Conservation (phyloP, 2,113 vertebrate genomes). For the Calidris pygmaea region DNA sequence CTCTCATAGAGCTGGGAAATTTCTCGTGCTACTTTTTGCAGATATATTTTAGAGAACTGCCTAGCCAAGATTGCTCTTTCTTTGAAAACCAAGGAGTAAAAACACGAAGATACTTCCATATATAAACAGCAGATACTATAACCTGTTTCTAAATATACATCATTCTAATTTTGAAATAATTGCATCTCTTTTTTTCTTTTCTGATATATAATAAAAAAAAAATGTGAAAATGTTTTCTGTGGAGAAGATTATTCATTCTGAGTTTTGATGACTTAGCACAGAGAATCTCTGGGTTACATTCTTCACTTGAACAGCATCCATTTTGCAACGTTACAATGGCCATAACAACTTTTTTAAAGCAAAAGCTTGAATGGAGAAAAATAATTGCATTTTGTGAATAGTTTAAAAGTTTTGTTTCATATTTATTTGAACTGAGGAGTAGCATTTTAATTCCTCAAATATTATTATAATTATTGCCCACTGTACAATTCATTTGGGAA, state of each 20-base stretch:
- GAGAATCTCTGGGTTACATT: conserved; percentile 32
- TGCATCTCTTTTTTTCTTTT: not conserved
- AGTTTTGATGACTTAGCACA: conserved; percentile 25
- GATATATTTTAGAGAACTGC: conserved; percentile 35
- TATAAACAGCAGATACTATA: conserved; percentile 24
- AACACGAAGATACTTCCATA: not conserved
- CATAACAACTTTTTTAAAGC: conserved; percentile 5
- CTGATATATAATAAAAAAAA: not conserved
- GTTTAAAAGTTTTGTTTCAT: not conserved
- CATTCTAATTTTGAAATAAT: conserved; percentile 4
- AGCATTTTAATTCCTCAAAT: not conserved
- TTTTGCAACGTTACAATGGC: conserved; percentile 27
- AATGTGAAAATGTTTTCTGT: not conserved
- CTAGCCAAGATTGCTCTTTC: not conserved
- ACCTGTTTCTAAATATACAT: not conserved
- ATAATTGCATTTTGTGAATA: not conserved
- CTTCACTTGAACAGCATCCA: conserved; percentile 39
- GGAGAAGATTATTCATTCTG: not conserved
- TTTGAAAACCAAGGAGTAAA: conserved; percentile 39
- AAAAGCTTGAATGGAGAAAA: not conserved
- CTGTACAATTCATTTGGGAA: not conserved
- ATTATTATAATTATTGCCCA: not conserved
- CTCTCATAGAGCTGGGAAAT: not conserved
- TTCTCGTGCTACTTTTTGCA: conserved; percentile 16
- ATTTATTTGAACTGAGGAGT: not conserved